Evolutionary conservation across 2,113 vertebrate species (phyloP).

Genomic region (Pomatorhinus ruficollis): DNA sequence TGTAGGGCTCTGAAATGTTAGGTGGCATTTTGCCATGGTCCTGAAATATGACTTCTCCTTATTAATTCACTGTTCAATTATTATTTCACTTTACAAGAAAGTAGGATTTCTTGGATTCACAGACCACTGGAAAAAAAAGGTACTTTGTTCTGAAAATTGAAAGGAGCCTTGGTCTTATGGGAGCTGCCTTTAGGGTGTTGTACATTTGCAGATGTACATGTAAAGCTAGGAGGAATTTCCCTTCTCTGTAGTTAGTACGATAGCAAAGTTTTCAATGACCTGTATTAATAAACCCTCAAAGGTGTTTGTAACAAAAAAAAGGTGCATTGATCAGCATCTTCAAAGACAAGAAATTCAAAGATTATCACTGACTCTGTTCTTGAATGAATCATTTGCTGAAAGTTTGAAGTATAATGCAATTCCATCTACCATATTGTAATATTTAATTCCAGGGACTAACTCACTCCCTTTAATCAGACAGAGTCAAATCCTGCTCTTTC

Average conservation of each 20-base stretch:
- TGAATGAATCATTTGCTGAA: background rate
- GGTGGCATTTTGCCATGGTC: background rate
- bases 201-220: constrained; percentile 7
- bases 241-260: background rate
- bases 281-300: background rate
- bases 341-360: constrained; percentile 26
- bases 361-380: background rate
- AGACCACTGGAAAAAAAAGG: background rate
- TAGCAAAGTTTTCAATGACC: background rate
- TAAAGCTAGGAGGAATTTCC: constrained; percentile 26
- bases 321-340: background rate
- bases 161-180: background rate
- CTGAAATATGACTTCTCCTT: background rate
- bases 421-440: background rate
- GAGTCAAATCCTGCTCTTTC: background rate
- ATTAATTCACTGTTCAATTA: background rate
- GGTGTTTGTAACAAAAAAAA: background rate
- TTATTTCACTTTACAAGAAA: no score
- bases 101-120: background rate
- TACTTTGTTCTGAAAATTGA: constrained; percentile 1
- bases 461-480: background rate
- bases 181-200: background rate
- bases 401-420: background rate
- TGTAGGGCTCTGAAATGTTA: background rate
- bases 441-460: background rate